Conservation (phyloP, 2,888 invertebrate species). For the Agriopis aurantiaria region DNA sequence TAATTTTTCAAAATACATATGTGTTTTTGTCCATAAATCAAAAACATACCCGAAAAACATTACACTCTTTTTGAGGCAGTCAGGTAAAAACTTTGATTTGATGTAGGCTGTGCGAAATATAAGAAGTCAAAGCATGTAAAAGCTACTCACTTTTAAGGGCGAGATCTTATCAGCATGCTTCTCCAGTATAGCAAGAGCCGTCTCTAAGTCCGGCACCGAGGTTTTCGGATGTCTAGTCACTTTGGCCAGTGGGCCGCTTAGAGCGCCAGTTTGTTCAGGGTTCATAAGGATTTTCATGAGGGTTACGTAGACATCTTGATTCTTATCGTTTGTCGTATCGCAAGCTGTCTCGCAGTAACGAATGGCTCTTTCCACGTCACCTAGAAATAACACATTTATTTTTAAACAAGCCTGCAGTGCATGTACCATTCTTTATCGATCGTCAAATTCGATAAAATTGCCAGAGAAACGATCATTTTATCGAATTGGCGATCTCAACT, state of each 20-base stretch:
- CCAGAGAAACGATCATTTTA: too few species aligned
- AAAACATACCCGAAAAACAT: too few species aligned
- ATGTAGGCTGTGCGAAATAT: background rate
- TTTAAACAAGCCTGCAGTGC: too few species aligned
- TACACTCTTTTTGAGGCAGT: too few species aligned
- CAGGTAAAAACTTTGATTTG: background rate
- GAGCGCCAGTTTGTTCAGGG: slow-evolving; percentile 64
- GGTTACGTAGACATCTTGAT: slow-evolving; percentile 87
- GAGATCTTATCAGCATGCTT: slow-evolving; percentile 94
- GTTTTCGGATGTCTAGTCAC: slow-evolving; percentile 86
- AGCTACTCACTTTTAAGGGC: slow-evolving; percentile 88
- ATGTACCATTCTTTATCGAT: too few species aligned
- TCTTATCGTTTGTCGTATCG: slow-evolving; percentile 67
- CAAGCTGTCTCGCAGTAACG: slow-evolving; percentile 93
- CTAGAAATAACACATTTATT: slow-evolving; percentile 49
- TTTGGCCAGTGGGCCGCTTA: slow-evolving; percentile 79
- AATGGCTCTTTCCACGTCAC: slow-evolving; percentile 93
- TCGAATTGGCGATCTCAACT: too few species aligned
- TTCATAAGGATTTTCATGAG: slow-evolving; percentile 85
- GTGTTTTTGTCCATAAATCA: too few species aligned
- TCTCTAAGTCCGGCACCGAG: slow-evolving; percentile 90
- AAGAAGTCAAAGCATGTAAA: background rate
- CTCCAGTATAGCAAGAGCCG: slow-evolving; percentile 93
- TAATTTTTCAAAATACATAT: too few species aligned
- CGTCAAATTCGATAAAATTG: too few species aligned